Evolutionary conservation across 2,797 vertebrate genomes (phyloP), one percentile per base, ranked within the genome.

Genomic region (Hyperoplus lanceolatus): DNA sequence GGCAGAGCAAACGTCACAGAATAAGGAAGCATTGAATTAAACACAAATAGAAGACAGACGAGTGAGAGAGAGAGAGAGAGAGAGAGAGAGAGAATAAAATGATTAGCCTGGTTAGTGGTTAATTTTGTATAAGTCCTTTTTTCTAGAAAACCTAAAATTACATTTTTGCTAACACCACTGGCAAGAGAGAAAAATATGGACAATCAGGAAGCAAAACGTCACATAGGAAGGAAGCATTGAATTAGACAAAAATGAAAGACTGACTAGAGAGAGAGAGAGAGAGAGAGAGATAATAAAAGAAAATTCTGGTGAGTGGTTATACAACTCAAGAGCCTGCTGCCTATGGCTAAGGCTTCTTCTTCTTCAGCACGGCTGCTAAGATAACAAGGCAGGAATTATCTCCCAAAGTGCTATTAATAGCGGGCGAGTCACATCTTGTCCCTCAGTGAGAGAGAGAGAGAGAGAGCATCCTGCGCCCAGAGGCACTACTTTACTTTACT

Each of bases 341-440:
- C 85, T 70, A 75, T 80, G 89, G 90, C 83, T 42, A 87, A 74
- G 84, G 29, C 29, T 29, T 29, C 29, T 29, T 29, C 86, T 83
- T 87, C 86, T 92, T 86, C 85, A 90, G 82, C 82, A 73, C 63
- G 70, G 80, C 86, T 90, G 88, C 87, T 84, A 84, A 90, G 92
- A 94, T 94, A 94, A 94, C 92, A 89, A 93, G 92, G 87, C 87
- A 93, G 88, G 90, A 95, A 94, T 94, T 93, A 95, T 94, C 92
- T 94, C 86, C 89, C 90, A 90, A 88, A 90, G 90, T 83, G 82
- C 93, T 95, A 95, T 96, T 95, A 95, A 95, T 95, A 95, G 93
- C 83, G 69, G 70, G 77, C 93, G 82, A 93, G 94, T 93, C 93
- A 86, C 87, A 92, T 94, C 93, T 91, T 81, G 89, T 93, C 91